Conservation (phyloP, 2,113 vertebrate species). For the Pterocles burchelli region DNA sequence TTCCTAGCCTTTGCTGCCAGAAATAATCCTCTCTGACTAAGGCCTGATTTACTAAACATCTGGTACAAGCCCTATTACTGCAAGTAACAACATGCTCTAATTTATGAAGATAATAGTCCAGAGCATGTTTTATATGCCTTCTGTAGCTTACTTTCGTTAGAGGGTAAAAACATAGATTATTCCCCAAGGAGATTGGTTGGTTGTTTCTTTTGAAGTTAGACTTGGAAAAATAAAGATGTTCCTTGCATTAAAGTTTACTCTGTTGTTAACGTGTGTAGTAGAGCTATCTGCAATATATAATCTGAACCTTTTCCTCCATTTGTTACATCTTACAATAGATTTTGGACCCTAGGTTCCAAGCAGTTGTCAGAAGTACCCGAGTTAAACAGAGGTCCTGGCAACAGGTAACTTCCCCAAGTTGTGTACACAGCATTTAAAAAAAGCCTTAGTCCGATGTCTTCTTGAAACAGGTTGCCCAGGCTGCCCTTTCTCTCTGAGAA, state of each 20-base stretch:
- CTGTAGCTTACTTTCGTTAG: not conserved
- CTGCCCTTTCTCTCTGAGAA: not conserved
- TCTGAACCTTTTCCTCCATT: not conserved
- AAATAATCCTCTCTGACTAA: slow-evolving; percentile 66
- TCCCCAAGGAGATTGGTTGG: not conserved
- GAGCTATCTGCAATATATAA: accelerated
- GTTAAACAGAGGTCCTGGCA: not conserved
- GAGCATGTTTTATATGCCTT: not conserved
- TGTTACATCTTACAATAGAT: not conserved
- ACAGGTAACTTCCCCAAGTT: not conserved
- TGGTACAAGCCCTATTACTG: slow-evolving; percentile 59
- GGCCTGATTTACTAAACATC: slow-evolving; percentile 57
- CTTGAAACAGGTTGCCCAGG: not conserved
- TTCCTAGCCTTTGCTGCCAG: slow-evolving; percentile 48
- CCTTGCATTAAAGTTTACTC: not conserved
- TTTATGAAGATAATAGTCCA: slow-evolving; percentile 11
- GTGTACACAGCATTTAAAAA: not conserved
- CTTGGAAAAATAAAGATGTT: not conserved
- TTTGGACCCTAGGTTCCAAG: not conserved
- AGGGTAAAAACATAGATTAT: not conserved
- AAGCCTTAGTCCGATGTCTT: not conserved
- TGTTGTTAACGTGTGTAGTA: not conserved
- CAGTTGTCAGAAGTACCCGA: not conserved
- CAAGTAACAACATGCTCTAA: slow-evolving; percentile 47
- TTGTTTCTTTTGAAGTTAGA: slow-evolving; percentile 5